Conservation (phyloP, 2,888 invertebrate genomes). For the Nesidiocoris tenuis region DNA sequence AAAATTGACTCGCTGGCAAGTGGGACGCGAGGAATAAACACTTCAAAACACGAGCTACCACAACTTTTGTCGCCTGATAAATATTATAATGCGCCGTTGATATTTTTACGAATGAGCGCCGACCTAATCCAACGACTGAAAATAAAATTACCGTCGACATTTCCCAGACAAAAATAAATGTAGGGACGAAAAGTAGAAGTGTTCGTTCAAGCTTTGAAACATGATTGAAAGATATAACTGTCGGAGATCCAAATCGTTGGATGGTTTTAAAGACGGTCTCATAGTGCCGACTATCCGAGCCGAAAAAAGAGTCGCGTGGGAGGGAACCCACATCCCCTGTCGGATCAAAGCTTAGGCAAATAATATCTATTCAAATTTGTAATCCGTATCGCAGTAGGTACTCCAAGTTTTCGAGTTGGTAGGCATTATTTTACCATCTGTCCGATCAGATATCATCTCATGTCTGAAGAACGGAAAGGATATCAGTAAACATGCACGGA, state of each 20-base stretch:
- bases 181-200: not conserved
- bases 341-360: slow-evolving; percentile 27
- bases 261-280: slow-evolving; percentile 7
- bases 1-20: not conserved
- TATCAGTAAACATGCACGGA: too few species aligned
- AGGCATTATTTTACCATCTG: not conserved
- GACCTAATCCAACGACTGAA: not conserved
- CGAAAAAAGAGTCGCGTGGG: slow-evolving; percentile 1
- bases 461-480: too few species aligned
- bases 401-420: not conserved
- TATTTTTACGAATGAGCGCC: not conserved
- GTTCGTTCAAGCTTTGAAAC: not conserved
- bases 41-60: not conserved
- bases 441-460: not conserved
- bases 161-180: not conserved
- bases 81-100: not conserved
- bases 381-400: not conserved
- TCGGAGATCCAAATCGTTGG: slow-evolving; percentile 4
- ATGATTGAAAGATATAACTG: slow-evolving; percentile 23
- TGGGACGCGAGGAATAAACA: not conserved
- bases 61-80: not conserved
- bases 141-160: not conserved
- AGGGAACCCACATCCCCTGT: slow-evolving; percentile 12
- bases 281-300: not conserved
- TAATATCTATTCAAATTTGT: slow-evolving; percentile 32